Evolutionary conservation across 2,113 vertebrate genomes (phyloP).

Genomic region (Scatophagus argus): DNA sequence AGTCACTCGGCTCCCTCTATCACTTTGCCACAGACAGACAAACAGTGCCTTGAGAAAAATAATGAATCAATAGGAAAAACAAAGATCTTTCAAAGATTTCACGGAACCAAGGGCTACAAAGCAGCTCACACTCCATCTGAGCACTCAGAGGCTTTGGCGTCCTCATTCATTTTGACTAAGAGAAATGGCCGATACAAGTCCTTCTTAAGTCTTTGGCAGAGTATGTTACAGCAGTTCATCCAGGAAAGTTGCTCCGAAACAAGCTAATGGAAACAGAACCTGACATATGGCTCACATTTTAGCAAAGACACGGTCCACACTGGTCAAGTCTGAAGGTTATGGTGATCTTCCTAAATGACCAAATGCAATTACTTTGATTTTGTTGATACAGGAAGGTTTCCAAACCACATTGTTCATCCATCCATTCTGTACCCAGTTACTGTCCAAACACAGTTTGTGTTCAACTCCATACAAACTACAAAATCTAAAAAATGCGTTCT

Average conservation of each 20-base stretch:
- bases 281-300: neutral
- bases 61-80: constrained; percentile 70
- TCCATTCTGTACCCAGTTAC: too few relatives aligned
- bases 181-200: constrained; percentile 39
- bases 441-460: too few relatives aligned
- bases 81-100: constrained; percentile 67
- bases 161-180: constrained; percentile 44
- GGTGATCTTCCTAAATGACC: too few relatives aligned
- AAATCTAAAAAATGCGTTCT: too few relatives aligned
- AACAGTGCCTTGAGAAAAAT: constrained; percentile 61
- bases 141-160: constrained; percentile 26
- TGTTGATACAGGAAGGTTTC: too few relatives aligned
- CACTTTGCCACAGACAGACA: constrained; percentile 57
- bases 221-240: neutral
- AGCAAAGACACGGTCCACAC: too few relatives aligned
- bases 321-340: too few relatives aligned
- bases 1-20: constrained; percentile 53
- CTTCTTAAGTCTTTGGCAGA: constrained; percentile 29
- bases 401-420: too few relatives aligned
- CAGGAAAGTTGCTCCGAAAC: constrained; percentile 21
- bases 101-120: constrained; percentile 47
- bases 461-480: too few relatives aligned
- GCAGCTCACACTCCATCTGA: constrained; percentile 33
- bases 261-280: neutral
- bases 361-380: too few relatives aligned